phyloP scores from a whole-genome alignment of 1,140 invertebrate genomes.

The Doryteuthis pealeii region DNA sequence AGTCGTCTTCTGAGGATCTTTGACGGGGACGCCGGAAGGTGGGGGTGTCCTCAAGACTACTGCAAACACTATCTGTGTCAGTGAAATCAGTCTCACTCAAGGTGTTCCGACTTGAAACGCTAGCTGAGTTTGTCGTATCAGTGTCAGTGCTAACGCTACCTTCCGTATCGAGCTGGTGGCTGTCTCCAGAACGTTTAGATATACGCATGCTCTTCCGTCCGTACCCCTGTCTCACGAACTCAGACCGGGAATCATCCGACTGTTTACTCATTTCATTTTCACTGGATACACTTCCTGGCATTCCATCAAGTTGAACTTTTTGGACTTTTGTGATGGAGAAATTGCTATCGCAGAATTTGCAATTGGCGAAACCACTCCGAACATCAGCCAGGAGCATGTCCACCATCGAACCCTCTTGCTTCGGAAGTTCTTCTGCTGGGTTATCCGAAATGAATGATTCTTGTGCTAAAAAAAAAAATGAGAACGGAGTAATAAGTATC shows the following conservation, averaged over 20 bases:
- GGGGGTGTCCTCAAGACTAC: constrained; percentile 30
- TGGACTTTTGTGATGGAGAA: constrained; percentile 49
- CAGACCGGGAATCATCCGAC: constrained; percentile 9
- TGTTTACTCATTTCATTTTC: constrained; percentile 14
- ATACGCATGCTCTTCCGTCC: constrained; percentile 40
- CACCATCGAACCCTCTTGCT: constrained; percentile 43
- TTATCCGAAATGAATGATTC: not conserved
- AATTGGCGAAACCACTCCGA: constrained; percentile 44
- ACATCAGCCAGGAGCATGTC: constrained; percentile 53
- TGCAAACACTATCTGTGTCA: constrained; percentile 34
- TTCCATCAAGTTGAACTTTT: constrained; percentile 40
- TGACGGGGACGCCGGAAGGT: not conserved
- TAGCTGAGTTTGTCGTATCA: not conserved
- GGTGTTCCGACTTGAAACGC: not conserved
- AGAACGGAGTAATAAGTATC: not conserved
- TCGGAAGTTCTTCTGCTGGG: not conserved
- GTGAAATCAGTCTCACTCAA: constrained; percentile 15
- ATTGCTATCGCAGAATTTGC: constrained; percentile 42
- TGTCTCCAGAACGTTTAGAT: constrained; percentile 1
- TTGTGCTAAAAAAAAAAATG: not conserved
- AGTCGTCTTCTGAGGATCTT: constrained; percentile 31
- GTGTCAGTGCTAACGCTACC: not conserved
- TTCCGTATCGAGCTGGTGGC: not conserved
- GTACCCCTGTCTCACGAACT: constrained; percentile 41
- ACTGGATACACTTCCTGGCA: not conserved